Conservation (phyloP, 2,113 vertebrate genomes). For the Mugil cephalus region DNA sequence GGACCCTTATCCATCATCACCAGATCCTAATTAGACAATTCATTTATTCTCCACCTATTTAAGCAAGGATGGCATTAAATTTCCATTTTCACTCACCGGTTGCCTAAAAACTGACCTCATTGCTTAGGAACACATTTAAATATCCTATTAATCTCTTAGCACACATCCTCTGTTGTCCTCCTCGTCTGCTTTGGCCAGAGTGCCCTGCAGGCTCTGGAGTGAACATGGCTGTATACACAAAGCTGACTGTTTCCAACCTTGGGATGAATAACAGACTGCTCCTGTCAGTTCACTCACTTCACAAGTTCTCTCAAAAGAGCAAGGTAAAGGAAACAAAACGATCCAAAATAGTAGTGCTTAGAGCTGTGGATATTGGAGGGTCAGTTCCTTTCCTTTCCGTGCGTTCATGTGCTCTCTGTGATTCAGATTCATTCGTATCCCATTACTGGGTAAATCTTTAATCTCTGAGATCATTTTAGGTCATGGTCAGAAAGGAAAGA, state of each 20-base stretch:
- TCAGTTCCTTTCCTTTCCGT: neutral
- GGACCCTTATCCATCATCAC: neutral
- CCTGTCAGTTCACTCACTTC: neutral
- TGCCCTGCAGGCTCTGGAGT: neutral
- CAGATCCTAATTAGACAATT: slow-evolving; percentile 3
- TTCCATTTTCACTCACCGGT: slow-evolving; percentile 11
- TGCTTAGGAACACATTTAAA: slow-evolving; percentile 13
- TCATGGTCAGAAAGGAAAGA: neutral
- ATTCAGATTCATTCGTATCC: neutral
- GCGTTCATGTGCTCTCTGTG: neutral
- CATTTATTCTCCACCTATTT: neutral
- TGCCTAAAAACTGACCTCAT: slow-evolving; percentile 11
- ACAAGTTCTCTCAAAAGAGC: slow-evolving; percentile 4
- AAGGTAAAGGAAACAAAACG: neutral
- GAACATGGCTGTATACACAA: neutral
- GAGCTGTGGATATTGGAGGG: neutral
- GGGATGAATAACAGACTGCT: neutral
- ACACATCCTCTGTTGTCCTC: neutral
- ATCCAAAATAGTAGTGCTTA: neutral
- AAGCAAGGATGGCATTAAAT: neutral
- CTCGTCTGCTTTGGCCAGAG: neutral
- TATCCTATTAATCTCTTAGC: slow-evolving; percentile 6
- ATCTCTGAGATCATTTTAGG: neutral
- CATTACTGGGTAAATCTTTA: no score
- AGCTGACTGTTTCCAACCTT: neutral